Base-by-base conservation (phyloP, 2,888 invertebrate genomes). In the Athrips mouffetella region DNA sequence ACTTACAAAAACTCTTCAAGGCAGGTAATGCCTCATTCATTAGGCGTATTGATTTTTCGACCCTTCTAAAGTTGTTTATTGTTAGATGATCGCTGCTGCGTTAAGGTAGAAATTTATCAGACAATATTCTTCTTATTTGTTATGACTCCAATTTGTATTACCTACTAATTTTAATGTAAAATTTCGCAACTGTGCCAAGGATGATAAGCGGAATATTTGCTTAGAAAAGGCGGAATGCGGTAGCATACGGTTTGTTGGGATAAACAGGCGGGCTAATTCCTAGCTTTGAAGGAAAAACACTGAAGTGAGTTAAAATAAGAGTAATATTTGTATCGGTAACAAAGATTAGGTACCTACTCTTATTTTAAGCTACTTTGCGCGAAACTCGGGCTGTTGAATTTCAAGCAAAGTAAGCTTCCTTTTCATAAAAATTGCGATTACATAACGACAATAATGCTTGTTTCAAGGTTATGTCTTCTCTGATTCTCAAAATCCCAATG, bases 151-250 rank as follows among this genome's bases (percentile, higher is more conserved):
- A 33, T 33, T 33, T 16, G 16, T 13, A 16, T 13, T 3, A 5
- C 7, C n/a, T 27, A 27, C 27, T 27, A 7, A 8, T 27, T 8
- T 8, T n/a, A n/a, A n/a, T 4, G 18, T 35, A 35, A 13, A 35
- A 35, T 18, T 58, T 57, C 55, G 57, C 60, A 75, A 75, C 63
- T 70, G 68, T 73, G 74, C 76, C 74, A 73, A 74, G 74, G 69
- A 72, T 73, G 70, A 76, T 75, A 75, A 78, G 75, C 73, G 70
- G 69, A 74, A 77, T 73, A 73, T 72, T 67, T 73, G 59, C 63
- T 77, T 73, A 67, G 67, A 67, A 70, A 67, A 44, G 8, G 58
- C 56, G 60, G 59, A 67, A 65, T 60, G 63, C 54, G 58, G 60
- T 54, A 35, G 10, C 16, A 35, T 35, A 35, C 35, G n/a, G 35